Percentiles rank a stretch among this genome's conserved stretches.
These are phyloP conservation scores for Tethya wilhelma DNA, from an alignment of 37 sponge, comb jelly and placozoan species.

Conservation along the genomic window DNA sequence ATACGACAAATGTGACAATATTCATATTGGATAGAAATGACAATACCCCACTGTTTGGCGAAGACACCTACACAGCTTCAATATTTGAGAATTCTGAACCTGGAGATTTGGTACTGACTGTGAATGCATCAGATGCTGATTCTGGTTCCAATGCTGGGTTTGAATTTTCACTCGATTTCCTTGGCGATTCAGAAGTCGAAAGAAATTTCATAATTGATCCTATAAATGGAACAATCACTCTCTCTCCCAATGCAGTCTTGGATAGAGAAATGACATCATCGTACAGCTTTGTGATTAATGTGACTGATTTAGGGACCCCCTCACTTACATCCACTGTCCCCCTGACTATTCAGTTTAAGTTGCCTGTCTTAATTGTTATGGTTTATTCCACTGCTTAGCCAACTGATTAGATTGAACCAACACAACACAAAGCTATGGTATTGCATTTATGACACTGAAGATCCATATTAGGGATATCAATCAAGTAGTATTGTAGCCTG, in stretches of 20 bases:
- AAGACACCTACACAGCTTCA: conserved; percentile 12
- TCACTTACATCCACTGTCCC: conserved; percentile 28
- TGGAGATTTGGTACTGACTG: conserved; percentile 10
- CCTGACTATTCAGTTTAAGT: no score
- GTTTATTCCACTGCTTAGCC: no score
- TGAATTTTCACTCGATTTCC: conserved; percentile 36
- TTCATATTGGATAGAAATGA: conserved; percentile 47
- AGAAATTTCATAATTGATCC: conserved; percentile 50
- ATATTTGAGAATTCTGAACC: conserved; percentile 44
- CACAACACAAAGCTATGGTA: no score
- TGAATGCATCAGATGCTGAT: conserved; percentile 73
- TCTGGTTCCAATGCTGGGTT: conserved; percentile 62
- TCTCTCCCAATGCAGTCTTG: conserved; percentile 24
- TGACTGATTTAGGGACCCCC: conserved; percentile 55
- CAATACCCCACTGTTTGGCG: conserved; percentile 46
- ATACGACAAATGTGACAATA: conserved; percentile 39
- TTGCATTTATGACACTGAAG: no score
- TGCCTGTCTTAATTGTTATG: no score
- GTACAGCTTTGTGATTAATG: conserved; percentile 45
- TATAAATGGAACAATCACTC: conserved; percentile 28
- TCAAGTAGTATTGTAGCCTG: no score
- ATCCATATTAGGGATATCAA: no score
- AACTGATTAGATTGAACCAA: no score
- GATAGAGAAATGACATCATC: conserved; percentile 33
- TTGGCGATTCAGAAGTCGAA: background rate